Base-by-base conservation (phyloP, 1,140 invertebrate genomes). In the Zeugodacus cucurbitae region DNA sequence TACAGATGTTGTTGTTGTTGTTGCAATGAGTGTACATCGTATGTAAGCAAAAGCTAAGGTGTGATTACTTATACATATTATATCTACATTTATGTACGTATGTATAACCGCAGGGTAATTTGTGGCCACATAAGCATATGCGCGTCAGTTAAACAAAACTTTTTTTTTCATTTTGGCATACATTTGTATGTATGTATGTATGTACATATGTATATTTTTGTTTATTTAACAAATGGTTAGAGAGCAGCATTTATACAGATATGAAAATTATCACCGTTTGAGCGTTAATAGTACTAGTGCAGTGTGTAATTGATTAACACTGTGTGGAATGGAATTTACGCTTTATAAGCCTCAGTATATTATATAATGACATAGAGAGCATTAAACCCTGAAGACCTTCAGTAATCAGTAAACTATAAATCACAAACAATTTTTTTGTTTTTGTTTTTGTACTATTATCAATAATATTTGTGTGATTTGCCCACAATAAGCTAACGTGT, bases 11-110 rank as follows among this genome's bases (percentile, higher is more conserved):
- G 41, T 82, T 74, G 67, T 82, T 54, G n/a, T 44, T 74, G 10
- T 82, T 82, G 37, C 22, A 82, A n/a, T 22, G 26, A 82, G 41
- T 48, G 41, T 48, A 48, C 48, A 54, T 54, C 14, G 14, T 54
- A n/a, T 37, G 26, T 14, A 48, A 48, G 41, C 74, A 82, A 82
- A 82, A 82, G 74, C 70, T 78, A 78, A 41, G 70, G 70, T 29
- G 37, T 41, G 37, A n/a, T 78, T 78, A 78, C 34, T 41, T 22
- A 54, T 54, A 54, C 14, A 54, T n/a, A n/a, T 54, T 54, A 54
- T 54, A 54, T 54, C 48, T 54, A 54, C 48, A 54, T 54, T 3
- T 17, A 41, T 10, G 34, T 29, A 29, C 4, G 34, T 37, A 41
- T 6, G 34, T 41, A 29, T 41, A 5, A 41, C 6, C 29, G n/a